Evolutionary conservation across 2,797 vertebrate genomes (phyloP).

Genomic region (Sebastes nivosus): DNA sequence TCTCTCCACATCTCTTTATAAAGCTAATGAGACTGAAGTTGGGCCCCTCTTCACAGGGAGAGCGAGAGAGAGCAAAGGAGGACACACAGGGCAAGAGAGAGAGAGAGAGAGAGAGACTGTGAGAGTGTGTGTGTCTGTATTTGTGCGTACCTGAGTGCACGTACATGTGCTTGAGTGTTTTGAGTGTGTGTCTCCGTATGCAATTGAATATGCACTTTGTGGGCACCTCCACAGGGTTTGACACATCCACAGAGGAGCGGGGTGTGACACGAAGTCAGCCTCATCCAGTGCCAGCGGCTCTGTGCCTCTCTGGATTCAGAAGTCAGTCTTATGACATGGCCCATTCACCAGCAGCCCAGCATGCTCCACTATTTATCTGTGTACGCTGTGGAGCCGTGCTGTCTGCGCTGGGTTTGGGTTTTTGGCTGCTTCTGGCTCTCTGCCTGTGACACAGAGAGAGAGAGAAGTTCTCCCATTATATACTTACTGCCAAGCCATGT

Average conservation of each 20-base stretch:
- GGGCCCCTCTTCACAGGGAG: slow-evolving; percentile 75
- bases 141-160: slow-evolving; percentile 24
- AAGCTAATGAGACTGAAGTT: slow-evolving; percentile 85
- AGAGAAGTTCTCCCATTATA: slow-evolving; percentile 6
- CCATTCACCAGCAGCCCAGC: slow-evolving; percentile 66
- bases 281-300: slow-evolving; percentile 49
- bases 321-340: slow-evolving; percentile 55
- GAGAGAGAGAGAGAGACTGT: background rate
- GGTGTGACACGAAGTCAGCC: slow-evolving; percentile 37
- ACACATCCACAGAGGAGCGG: slow-evolving; percentile 33
- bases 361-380: slow-evolving; percentile 61
- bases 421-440: slow-evolving; percentile 47
- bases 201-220: slow-evolving; percentile 55
- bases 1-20: slow-evolving; percentile 79
- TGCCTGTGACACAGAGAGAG: slow-evolving; percentile 35
- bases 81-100: slow-evolving; percentile 30
- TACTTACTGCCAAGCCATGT: slow-evolving; percentile 43
- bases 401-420: slow-evolving; percentile 47
- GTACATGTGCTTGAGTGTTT: slow-evolving; percentile 17
- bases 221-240: slow-evolving; percentile 39
- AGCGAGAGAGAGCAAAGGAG: slow-evolving; percentile 56
- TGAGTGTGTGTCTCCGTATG: slow-evolving; percentile 28
- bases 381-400: slow-evolving; percentile 47
- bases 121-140: slow-evolving; percentile 6
- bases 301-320: slow-evolving; percentile 46